These are phyloP conservation scores for Siniperca chuatsi DNA, from an alignment of 2,113 vertebrate genomes.

Conservation along the genomic window DNA sequence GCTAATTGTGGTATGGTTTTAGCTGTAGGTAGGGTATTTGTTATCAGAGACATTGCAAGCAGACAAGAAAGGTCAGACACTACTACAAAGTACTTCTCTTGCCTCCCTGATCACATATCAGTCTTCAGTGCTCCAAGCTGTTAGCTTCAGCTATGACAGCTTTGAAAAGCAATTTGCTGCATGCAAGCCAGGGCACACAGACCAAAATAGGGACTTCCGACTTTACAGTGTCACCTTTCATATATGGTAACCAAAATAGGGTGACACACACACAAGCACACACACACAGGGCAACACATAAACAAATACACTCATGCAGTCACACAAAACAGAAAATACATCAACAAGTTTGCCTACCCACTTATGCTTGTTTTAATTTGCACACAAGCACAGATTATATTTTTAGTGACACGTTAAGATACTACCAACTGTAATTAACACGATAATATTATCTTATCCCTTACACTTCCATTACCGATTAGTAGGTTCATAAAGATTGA, in stretches of 20 bases:
- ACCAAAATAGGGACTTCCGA: constrained; percentile 55
- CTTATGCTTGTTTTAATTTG: background rate
- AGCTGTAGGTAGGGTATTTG: background rate
- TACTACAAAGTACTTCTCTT: background rate
- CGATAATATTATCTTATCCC: constrained; percentile 9
- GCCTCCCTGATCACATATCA: constrained; percentile 12
- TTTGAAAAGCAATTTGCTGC: constrained; percentile 46
- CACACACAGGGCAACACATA: constrained; percentile 23
- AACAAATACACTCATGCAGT: background rate
- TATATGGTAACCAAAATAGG: constrained; percentile 35
- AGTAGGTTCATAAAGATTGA: constrained; percentile 29
- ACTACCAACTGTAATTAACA: background rate
- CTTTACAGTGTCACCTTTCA: constrained; percentile 57
- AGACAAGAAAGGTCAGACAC: constrained; percentile 16
- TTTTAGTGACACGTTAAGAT: background rate
- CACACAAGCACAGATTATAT: background rate
- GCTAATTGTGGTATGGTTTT: background rate
- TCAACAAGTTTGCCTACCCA: background rate
- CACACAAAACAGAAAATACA: background rate
- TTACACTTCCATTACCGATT: constrained; percentile 5
- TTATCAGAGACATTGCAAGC: background rate
- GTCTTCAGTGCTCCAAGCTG: background rate
- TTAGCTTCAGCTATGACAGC: constrained; percentile 25
- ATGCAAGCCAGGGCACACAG: constrained; percentile 27
- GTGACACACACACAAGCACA: constrained; percentile 2